These are phyloP conservation scores for Pseudotriccus pelzelni DNA, from an alignment of 2,797 vertebrate genomes.

Conservation along the genomic window DNA sequence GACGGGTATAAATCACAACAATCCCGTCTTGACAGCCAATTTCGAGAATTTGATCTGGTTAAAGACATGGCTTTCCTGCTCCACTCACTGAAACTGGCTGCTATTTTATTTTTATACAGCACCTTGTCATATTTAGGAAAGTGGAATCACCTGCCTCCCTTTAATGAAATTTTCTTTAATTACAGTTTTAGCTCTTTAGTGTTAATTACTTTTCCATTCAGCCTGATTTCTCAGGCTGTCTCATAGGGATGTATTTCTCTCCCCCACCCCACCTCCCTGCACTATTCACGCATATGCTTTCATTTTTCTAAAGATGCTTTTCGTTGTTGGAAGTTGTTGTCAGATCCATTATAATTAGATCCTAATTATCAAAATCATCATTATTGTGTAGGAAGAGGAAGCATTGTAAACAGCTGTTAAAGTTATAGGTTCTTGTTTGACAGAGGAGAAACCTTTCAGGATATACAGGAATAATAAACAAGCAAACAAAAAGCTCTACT, in stretches of 20 bases:
- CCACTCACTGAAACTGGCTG: conserved; percentile 74
- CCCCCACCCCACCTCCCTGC: neutral
- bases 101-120: conserved; percentile 72
- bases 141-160: conserved; percentile 88
- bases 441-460: neutral
- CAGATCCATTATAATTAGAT: conserved; percentile 67
- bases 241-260: conserved; percentile 47
- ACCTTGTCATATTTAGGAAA: conserved; percentile 87
- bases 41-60: conserved; percentile 99
- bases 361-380: conserved; percentile 62
- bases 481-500: neutral
- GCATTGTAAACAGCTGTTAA: conserved; percentile 22
- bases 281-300: conserved; percentile 36
- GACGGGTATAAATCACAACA: conserved; percentile 98
- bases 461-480: neutral
- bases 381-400: conserved; percentile 54
- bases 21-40: conserved; percentile 99
- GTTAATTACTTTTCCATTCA: conserved; percentile 81
- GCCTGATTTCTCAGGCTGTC: conserved; percentile 69
- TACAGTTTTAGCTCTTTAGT: conserved; percentile 86
- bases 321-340: conserved; percentile 64
- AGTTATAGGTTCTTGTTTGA: conserved; percentile 35
- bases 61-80: conserved; percentile 90
- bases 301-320: conserved; percentile 64
- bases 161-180: conserved; percentile 97